Evolutionary conservation across 2,888 invertebrate species (phyloP), one percentile per base, ranked within the genome.

Genomic region (Athetis lepigone): DNA sequence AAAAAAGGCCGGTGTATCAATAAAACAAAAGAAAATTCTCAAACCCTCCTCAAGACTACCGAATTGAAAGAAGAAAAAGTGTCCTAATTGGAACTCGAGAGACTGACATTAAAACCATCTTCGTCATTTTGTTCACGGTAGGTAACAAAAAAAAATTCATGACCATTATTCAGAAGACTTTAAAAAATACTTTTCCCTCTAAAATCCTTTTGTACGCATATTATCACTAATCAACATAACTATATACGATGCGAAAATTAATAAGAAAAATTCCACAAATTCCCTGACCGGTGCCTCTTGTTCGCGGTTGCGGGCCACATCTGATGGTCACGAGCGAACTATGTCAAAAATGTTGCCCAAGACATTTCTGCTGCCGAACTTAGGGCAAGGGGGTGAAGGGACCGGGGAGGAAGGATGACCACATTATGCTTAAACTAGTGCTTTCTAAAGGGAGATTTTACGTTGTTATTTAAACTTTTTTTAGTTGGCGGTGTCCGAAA

Each of bases 341-440:
- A 83, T 83, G 75, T 73, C 78, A 81, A 85, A 82, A 82, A 87
- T 85, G 70, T 78, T 73, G 74, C 69, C 75, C 79, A 82, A 80
- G 78, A 77, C 57, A 78, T 73, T 58, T 55, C 67, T 72, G 69
- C 40, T 70, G 18, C 40, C 36, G 16, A 75, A 70, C 67, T 76
- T 63, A 39, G 67, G 58, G 47, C 5, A 25, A 16, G 13, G 19
- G 50, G 18, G 7, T 36, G 19, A 13, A 9, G 1, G 8, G 0
- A 9, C n/a, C n/a, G n/a, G 50, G 45, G 16, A n/a, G 25, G 18
- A 11, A 11, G 11, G 4, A 4, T 25, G 7, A 36, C 46, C 59
- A 51, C 61, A 65, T n/a, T n/a, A n/a, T 68, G 55, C 70, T 62
- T 66, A 60, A 63, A 63, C 63, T 64, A 74, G 72, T 68, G 36